These are phyloP conservation scores for Sogatella furcifera DNA, from an alignment of 1,140 invertebrate genomes.

Conservation along the genomic window DNA sequence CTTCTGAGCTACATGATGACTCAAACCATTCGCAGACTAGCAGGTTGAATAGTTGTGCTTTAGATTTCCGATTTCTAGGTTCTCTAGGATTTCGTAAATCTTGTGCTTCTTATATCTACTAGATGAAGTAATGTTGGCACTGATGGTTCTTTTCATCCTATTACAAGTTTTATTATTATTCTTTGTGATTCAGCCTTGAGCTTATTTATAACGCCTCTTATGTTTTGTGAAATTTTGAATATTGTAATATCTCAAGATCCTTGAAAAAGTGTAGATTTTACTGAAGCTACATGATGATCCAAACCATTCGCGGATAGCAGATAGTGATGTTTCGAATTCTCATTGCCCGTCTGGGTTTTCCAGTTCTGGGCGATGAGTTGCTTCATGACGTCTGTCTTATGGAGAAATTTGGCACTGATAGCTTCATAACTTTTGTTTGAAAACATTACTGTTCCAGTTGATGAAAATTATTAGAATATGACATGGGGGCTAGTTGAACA, in stretches of 20 bases:
- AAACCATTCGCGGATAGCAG: slow-evolving; percentile 36
- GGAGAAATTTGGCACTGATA: slow-evolving; percentile 35
- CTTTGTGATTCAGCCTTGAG: too few species aligned
- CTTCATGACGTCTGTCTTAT: too few species aligned
- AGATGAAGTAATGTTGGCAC: slow-evolving; percentile 44
- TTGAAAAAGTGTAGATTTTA: too few species aligned
- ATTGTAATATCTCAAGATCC: too few species aligned
- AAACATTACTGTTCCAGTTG: too few species aligned
- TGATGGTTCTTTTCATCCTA: too few species aligned
- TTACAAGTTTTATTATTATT: too few species aligned
- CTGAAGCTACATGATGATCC: slow-evolving; percentile 31
- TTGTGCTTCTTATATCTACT: slow-evolving; percentile 26
- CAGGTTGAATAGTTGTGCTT: slow-evolving; percentile 24
- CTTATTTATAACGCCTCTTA: too few species aligned
- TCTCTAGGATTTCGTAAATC: slow-evolving; percentile 31
- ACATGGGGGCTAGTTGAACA: too few species aligned
- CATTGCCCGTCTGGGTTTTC: slow-evolving; percentile 29
- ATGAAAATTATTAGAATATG: too few species aligned
- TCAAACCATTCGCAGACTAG: slow-evolving; percentile 44
- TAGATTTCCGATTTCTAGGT: slow-evolving; percentile 29
- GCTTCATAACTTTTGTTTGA: too few species aligned
- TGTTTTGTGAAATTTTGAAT: too few species aligned
- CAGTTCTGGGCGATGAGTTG: slow-evolving; percentile 20
- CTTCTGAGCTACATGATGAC: slow-evolving; percentile 35
- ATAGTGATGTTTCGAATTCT: slow-evolving; percentile 20